A percentile compares a stretch with the other conserved stretches of the same genome.
These are phyloP conservation scores for Aporrectodea caliginosa DNA, from an alignment of 1,140 invertebrate species.

Conservation along the genomic window DNA sequence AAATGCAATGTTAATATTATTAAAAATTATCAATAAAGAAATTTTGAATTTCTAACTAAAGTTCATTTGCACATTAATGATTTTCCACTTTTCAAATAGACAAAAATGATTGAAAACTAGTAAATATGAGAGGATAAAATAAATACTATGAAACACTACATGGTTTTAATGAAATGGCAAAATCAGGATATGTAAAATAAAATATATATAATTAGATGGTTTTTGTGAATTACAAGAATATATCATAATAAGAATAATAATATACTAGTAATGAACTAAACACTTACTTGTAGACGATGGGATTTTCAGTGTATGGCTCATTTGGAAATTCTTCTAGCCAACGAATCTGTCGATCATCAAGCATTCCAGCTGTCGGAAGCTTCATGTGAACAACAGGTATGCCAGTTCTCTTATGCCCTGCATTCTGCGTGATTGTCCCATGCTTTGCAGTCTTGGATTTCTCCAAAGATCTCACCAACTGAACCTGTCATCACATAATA, in stretches of 20 bases:
- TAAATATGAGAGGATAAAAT: neutral
- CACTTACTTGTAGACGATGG: slow-evolving; percentile 47
- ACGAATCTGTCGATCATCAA: slow-evolving; percentile 43
- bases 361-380: slow-evolving; percentile 37
- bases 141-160: neutral
- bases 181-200: neutral
- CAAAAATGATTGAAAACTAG: neutral
- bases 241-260: too few species aligned
- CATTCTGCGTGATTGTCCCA: neutral
- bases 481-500: slow-evolving; percentile 6
- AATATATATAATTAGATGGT: too few species aligned
- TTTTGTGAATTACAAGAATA: too few species aligned
- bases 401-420: slow-evolving; percentile 17
- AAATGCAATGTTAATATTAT: too few species aligned
- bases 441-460: neutral
- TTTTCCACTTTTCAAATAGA: too few species aligned
- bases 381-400: slow-evolving; percentile 32
- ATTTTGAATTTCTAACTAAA: too few species aligned
- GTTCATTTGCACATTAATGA: too few species aligned
- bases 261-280: neutral
- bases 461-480: slow-evolving; percentile 22
- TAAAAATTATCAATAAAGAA: too few species aligned
- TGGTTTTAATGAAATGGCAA: neutral
- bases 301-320: slow-evolving; percentile 49
- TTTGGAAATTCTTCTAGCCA: slow-evolving; percentile 52